A percentile compares a stretch with the other conserved stretches of the same genome.
Evolutionary conservation across 2,113 vertebrate genomes (phyloP).

Genomic region (Columba janthina): DNA sequence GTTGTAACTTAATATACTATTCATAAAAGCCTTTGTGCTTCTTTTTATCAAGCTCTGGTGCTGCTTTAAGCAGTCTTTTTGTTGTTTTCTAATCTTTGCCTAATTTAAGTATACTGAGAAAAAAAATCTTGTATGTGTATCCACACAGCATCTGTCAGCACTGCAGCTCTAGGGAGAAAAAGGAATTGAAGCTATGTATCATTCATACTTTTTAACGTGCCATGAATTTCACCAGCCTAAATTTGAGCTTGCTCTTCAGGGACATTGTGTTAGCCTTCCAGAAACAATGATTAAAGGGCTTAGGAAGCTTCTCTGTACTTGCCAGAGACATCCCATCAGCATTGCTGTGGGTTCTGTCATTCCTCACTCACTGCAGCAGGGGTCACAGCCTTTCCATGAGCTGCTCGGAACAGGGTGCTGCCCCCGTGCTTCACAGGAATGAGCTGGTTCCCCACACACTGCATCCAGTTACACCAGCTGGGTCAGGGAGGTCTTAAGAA

Average conservation of each 20-base stretch:
- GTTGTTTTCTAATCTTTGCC: neutral
- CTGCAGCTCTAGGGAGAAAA: neutral
- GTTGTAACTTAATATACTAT: neutral
- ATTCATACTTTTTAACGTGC: neutral
- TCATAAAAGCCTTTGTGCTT: neutral
- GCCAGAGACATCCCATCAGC: neutral
- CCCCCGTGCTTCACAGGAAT: rapidly evolving
- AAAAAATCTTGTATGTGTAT: neutral
- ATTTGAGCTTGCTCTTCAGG: neutral
- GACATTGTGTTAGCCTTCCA: neutral
- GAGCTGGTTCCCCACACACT: neutral
- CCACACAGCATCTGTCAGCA: neutral
- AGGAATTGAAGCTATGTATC: neutral
- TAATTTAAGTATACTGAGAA: neutral
- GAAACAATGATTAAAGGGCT: neutral
- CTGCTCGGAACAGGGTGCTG: rapidly evolving
- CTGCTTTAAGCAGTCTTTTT: neutral
- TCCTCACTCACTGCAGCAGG: neutral
- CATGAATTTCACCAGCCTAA: neutral
- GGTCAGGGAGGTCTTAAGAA: neutral
- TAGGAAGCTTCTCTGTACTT: neutral
- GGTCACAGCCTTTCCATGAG: neutral
- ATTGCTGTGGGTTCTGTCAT: neutral
- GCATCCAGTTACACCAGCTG: neutral
- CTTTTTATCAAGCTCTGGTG: neutral